Percentiles rank a stretch among this genome's conserved stretches.
Conservation (phyloP, 2,797 vertebrate genomes). For the Sebastes diploproa region DNA sequence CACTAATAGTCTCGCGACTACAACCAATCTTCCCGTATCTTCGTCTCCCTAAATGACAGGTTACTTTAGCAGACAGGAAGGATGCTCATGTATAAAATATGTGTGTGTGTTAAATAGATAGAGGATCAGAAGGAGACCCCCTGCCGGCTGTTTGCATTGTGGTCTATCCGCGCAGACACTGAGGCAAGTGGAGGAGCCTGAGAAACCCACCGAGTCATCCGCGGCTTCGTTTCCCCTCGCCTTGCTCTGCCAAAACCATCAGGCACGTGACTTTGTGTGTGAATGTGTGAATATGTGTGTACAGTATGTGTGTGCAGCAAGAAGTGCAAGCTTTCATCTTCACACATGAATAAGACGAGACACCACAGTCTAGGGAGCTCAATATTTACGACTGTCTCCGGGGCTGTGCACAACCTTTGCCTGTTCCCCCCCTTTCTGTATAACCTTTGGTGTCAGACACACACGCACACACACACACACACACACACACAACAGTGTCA, state of each 20-base stretch:
- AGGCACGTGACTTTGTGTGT: slow-evolving; percentile 16
- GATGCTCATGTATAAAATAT: slow-evolving; percentile 15
- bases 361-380: slow-evolving; percentile 67
- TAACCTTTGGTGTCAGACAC: slow-evolving; percentile 54
- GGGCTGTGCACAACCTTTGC: slow-evolving; percentile 44
- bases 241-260: slow-evolving; percentile 56
- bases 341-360: slow-evolving; percentile 68
- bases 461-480: slow-evolving; percentile 2
- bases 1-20: no score
- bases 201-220: slow-evolving; percentile 56
- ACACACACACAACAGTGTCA: slow-evolving; percentile 29
- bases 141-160: slow-evolving; percentile 53
- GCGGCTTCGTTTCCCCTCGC: slow-evolving; percentile 33
- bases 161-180: slow-evolving; percentile 57
- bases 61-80: background rate
- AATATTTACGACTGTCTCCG: slow-evolving; percentile 74
- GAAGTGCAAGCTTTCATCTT: slow-evolving; percentile 66
- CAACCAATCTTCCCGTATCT: background rate
- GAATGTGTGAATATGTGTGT: background rate
- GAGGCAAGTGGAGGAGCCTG: slow-evolving; percentile 37
- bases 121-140: slow-evolving; percentile 44
- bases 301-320: slow-evolving; percentile 8
- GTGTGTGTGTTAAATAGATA: background rate
- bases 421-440: slow-evolving; percentile 7
- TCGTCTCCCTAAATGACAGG: background rate